phyloP scores from a whole-genome alignment of 1,140 invertebrate species.

The Drosophila mojavensis region DNA sequence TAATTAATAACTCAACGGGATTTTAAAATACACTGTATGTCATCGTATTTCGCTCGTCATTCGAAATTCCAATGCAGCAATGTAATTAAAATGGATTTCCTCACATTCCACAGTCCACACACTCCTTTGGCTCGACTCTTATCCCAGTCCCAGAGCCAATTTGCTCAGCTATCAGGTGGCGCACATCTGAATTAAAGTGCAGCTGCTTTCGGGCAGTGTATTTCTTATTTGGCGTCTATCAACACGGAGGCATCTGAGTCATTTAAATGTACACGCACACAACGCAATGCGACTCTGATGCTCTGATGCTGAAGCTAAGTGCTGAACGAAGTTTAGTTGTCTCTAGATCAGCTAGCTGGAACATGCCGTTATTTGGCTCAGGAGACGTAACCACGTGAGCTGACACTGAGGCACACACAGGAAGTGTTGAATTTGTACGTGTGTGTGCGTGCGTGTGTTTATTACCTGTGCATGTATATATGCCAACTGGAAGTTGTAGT shows the following conservation, averaged over 20 bases:
- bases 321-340: conserved; percentile 51
- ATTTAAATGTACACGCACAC: conserved; percentile 68
- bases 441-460: conserved; percentile 17
- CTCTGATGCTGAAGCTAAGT: conserved; percentile 1
- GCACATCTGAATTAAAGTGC: not conserved
- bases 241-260: conserved; percentile 58
- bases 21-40: conserved; percentile 10
- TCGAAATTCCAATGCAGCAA: conserved; percentile 17
- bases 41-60: conserved; percentile 18
- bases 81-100: conserved; percentile 40
- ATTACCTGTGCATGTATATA: conserved; percentile 17
- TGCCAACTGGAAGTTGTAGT: conserved; percentile 54
- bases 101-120: not conserved
- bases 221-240: conserved; percentile 50
- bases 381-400: conserved; percentile 33
- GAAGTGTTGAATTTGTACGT: conserved; percentile 24
- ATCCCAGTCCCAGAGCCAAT: conserved; percentile 6
- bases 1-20: conserved; percentile 33
- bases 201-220: conserved; percentile 41
- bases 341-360: conserved; percentile 24
- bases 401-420: conserved; percentile 31
- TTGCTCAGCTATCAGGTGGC: conserved; percentile 6
- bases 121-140: not conserved
- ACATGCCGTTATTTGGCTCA: conserved; percentile 46
- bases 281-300: not conserved